Evolutionary conservation across 1,140 invertebrate genomes (phyloP), one percentile per base, ranked within the genome.

Genomic region (Agrilus planipennis): DNA sequence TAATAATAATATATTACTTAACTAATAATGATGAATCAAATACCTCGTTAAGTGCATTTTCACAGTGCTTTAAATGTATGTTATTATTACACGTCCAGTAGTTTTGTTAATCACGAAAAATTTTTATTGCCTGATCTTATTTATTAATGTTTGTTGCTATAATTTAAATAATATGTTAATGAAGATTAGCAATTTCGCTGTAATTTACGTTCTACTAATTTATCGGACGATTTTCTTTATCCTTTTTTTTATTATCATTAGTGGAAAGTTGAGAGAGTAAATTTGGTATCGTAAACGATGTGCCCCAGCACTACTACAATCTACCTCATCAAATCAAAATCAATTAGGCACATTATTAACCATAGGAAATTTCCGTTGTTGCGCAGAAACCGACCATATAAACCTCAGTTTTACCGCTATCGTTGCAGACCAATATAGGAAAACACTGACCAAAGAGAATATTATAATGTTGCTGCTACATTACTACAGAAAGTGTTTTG

Each of bases 271-370:
- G 43, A 38, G 46, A 49, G 43, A 51, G 50, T 45, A 56, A 53
- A 53, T 55, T 50, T 39, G 54, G 54, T 56, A 55, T 58, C 43
- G 45, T 49, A 53, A 51, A 54, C 53, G 48, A 31, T 45, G 50
- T 58, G 56, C 54, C 52, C 10, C 49, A 54, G 34, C 38, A 43
- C 27, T 52, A n/a, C n/a, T n/a, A 53, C 53, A 57, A 59, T 57
- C 57, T 59, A 59, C 57, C 57, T 59, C 57, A 59, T 50, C 30
- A 47, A 59, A 59, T 59, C 57, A 59, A 59, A 59, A 59, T 56
- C 55, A 47, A 49, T 56, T 54, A 53, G 49, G 53, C 48, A 46
- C 36, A 42, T 51, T 50, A 54, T 50, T 54, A 49, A 49, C 50
- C 35, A 52, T 54, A 51, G 49, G 46, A 57, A 57, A 57, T 52